These are phyloP conservation scores for Chionodraco myersi DNA, from an alignment of 2,113 vertebrate species.

Conservation along the genomic window DNA sequence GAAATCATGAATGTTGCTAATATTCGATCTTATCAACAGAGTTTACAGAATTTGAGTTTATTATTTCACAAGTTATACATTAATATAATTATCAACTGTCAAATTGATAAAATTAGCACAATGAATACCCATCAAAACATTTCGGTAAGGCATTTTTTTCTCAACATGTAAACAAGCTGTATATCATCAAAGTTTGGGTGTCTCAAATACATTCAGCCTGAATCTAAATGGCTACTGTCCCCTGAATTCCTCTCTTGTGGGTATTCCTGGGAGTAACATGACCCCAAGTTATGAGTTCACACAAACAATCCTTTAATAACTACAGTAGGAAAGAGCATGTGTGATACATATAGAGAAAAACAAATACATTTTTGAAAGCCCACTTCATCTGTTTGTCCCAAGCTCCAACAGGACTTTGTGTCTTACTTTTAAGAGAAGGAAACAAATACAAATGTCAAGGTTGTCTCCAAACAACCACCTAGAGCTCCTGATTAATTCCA, in stretches of 20 bases:
- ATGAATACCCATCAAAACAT: neutral
- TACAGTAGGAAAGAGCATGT: neutral
- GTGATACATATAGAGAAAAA: neutral
- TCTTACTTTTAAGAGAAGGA: neutral
- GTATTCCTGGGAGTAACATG: neutral
- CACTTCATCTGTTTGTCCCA: neutral
- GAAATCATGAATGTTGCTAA: neutral
- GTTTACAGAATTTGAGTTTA: neutral
- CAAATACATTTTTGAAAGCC: neutral
- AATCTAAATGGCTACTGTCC: neutral
- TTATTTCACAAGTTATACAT: neutral
- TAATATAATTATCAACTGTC: neutral
- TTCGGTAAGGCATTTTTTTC: neutral
- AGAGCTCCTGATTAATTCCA: neutral
- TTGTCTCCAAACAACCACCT: neutral
- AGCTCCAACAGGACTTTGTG: neutral
- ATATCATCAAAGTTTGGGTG: neutral
- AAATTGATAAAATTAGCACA: neutral
- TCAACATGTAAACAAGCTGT: neutral
- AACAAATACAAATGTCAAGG: neutral
- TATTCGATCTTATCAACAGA: neutral
- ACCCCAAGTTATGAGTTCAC: neutral
- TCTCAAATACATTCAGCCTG: constrained; percentile 1
- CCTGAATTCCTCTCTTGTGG: neutral
- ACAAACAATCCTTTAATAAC: neutral